Evolutionary conservation across 1,140 invertebrate species (phyloP).

Genomic region (Listronotus bonariensis): DNA sequence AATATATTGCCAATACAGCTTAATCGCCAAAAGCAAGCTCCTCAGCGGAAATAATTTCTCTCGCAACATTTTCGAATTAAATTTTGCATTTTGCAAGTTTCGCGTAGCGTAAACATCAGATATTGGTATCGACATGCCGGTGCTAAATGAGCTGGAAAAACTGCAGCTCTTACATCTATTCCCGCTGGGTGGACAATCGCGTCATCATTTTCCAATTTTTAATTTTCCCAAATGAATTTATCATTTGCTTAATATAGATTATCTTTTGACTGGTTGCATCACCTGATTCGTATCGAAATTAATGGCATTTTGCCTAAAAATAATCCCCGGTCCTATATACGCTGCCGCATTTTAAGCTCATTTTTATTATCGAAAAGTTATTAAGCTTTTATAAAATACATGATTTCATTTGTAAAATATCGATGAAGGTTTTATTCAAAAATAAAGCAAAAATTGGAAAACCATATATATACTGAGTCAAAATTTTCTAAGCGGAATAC

Average conservation of each 20-base stretch:
- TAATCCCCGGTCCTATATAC: too few relatives aligned
- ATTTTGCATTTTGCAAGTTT: slow-evolving; percentile 38
- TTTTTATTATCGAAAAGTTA: too few relatives aligned
- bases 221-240: slow-evolving; percentile 31
- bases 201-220: slow-evolving; percentile 42
- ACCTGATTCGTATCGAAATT: slow-evolving; percentile 24
- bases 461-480: too few relatives aligned
- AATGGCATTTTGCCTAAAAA: slow-evolving; percentile 15
- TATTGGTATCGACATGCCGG: slow-evolving; percentile 37
- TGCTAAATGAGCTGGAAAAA: slow-evolving; percentile 41
- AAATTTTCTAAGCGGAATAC: too few relatives aligned
- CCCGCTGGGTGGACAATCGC: slow-evolving; percentile 12
- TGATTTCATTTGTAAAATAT: too few relatives aligned
- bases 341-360: too few relatives aligned
- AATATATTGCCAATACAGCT: too few relatives aligned
- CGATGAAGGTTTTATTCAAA: too few relatives aligned
- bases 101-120: slow-evolving; percentile 41
- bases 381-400: too few relatives aligned
- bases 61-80: slow-evolving; percentile 35
- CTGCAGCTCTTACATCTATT: slow-evolving; percentile 39
- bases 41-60: neutral
- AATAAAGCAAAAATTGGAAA: too few relatives aligned
- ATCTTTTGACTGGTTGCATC: slow-evolving; percentile 22
- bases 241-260: too few relatives aligned
- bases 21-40: too few relatives aligned